A percentile compares a stretch with the other conserved stretches of the same genome.
phyloP scores from a whole-genome alignment of 2,113 vertebrate species.

The Centropus bengalensis region DNA sequence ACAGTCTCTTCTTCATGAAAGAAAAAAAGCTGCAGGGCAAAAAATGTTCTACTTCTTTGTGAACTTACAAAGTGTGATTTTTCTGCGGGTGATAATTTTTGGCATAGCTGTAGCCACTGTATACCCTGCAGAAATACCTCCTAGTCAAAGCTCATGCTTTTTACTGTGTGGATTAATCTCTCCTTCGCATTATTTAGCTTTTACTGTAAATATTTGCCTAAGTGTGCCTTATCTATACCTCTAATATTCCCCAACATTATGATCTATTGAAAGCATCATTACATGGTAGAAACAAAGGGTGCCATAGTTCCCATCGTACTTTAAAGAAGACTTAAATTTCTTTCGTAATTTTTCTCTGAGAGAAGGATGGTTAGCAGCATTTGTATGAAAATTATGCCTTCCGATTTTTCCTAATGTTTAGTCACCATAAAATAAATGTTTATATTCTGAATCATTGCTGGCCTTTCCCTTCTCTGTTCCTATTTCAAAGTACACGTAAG shows the following conservation, averaged over 20 bases:
- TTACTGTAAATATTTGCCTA: neutral
- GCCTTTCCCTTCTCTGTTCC: neutral
- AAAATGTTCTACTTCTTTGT: neutral
- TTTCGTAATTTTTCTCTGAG: neutral
- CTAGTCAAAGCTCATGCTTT: neutral
- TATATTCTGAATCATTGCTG: neutral
- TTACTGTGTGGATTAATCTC: neutral
- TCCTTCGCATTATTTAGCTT: neutral
- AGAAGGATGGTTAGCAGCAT: constrained; percentile 4
- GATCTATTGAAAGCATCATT: neutral
- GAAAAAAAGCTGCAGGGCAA: constrained; percentile 4
- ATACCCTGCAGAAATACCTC: neutral
- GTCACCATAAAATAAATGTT: neutral
- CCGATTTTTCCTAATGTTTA: constrained; percentile 45
- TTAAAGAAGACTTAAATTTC: neutral
- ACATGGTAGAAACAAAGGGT: neutral
- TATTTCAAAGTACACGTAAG: neutral
- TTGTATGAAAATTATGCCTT: constrained; percentile 40
- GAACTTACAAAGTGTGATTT: neutral
- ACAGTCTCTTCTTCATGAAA: neutral
- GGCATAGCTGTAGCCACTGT: neutral
- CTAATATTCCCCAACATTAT: neutral
- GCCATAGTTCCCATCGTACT: neutral
- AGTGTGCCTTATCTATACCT: neutral
- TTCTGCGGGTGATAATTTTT: constrained; percentile 1